A percentile compares a stretch with the other conserved stretches of the same genome.
Evolutionary conservation across 2,888 invertebrate genomes (phyloP).

Genomic region (Nebria brevicollis): DNA sequence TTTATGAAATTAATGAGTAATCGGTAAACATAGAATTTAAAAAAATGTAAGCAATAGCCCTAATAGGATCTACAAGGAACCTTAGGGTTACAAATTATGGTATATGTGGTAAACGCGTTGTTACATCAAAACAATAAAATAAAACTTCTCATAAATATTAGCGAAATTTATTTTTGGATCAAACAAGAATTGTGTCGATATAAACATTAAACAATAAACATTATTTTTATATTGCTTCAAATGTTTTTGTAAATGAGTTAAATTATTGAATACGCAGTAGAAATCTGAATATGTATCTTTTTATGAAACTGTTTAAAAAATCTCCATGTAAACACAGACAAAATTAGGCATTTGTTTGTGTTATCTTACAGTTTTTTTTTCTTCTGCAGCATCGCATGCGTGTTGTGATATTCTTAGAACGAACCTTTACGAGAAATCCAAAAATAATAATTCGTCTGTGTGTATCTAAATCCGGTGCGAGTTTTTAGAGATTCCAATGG

Average conservation of each 20-base stretch:
- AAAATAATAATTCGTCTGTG: slow-evolving; percentile 46
- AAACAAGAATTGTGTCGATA: too few relatives aligned
- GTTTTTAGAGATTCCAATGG: slow-evolving; percentile 42
- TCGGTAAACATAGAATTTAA: too few relatives aligned
- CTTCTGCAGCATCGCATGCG: slow-evolving; percentile 32
- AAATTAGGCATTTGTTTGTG: slow-evolving; percentile 43
- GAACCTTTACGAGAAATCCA: slow-evolving; percentile 45
- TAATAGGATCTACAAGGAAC: too few relatives aligned
- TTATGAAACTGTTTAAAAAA: slow-evolving; percentile 35
- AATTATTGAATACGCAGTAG: background rate
- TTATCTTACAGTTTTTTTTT: slow-evolving; percentile 25
- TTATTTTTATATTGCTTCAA: too few relatives aligned
- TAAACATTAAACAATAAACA: too few relatives aligned
- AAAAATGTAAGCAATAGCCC: too few relatives aligned
- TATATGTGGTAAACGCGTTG: too few relatives aligned
- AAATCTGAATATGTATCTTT: slow-evolving; percentile 3
- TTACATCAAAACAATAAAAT: too few relatives aligned
- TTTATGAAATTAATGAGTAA: too few relatives aligned
- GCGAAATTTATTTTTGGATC: too few relatives aligned
- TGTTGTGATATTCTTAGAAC: slow-evolving; percentile 42
- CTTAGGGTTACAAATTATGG: too few relatives aligned
- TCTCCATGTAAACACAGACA: slow-evolving; percentile 34
- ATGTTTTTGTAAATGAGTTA: background rate
- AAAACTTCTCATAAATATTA: too few relatives aligned
- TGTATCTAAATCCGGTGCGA: slow-evolving; percentile 44